A percentile compares a stretch with the other conserved stretches of the same genome.
Conservation (phyloP, 1,140 invertebrate species). For the Apis cerana region DNA sequence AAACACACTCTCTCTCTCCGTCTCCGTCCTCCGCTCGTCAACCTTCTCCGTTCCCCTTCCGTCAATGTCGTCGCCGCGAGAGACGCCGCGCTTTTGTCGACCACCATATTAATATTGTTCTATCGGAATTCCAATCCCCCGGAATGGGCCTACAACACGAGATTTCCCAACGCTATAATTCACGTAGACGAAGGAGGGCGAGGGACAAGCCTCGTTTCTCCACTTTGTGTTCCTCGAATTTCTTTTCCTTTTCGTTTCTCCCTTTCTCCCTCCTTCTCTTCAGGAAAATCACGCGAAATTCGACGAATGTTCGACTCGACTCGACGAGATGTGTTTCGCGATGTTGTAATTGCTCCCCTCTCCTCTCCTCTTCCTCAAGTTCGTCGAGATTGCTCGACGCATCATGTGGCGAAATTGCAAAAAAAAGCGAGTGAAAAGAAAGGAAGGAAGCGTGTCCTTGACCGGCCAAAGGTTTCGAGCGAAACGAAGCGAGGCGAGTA, state of each 20-base stretch:
- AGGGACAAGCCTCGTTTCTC: not conserved
- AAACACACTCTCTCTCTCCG: conserved; percentile 43
- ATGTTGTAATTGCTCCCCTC: too few species aligned
- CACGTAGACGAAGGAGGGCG: not conserved
- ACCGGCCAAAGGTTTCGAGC: too few species aligned
- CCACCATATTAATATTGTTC: conserved; percentile 63
- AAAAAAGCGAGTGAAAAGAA: too few species aligned
- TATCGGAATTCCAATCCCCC: conserved; percentile 55
- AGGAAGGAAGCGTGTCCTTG: too few species aligned
- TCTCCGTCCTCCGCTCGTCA: not conserved
- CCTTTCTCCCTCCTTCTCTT: too few species aligned
- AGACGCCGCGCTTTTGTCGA: conserved; percentile 50
- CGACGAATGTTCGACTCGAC: too few species aligned
- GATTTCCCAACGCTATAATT: conserved; percentile 55
- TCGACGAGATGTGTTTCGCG: too few species aligned
- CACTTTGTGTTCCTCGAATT: conserved; percentile 4
- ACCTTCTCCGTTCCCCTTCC: conserved; percentile 13
- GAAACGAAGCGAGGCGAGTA: not conserved
- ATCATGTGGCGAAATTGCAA: too few species aligned
- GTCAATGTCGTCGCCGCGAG: conserved; percentile 18
- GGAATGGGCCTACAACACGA: conserved; percentile 25
- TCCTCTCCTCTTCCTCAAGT: too few species aligned
- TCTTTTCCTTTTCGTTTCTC: not conserved
- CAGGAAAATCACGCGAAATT: too few species aligned
- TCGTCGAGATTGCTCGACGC: too few species aligned